These are phyloP conservation scores for Chrysina gloriosa DNA, from an alignment of 2,888 invertebrate species.

Conservation along the genomic window DNA sequence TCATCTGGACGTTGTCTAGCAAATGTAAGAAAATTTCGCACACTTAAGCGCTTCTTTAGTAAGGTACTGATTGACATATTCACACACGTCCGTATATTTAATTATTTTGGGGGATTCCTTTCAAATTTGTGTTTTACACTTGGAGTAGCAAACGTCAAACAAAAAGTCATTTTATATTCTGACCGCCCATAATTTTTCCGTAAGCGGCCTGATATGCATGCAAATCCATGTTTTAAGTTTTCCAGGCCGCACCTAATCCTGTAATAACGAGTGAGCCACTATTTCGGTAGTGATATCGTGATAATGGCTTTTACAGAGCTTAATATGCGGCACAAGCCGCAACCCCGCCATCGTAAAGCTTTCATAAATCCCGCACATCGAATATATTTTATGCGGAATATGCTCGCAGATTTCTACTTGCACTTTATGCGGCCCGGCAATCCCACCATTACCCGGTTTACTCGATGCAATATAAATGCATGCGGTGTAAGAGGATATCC, in stretches of 20 bases:
- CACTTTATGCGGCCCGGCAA: constrained; percentile 18
- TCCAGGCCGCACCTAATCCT: not conserved
- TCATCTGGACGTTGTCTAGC: too few species aligned
- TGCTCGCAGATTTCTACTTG: not conserved
- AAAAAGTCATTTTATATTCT: too few species aligned
- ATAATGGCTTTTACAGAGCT: constrained; percentile 7
- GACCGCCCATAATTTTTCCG: too few species aligned
- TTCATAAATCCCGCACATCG: constrained; percentile 15
- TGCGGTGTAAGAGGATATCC: constrained; percentile 48
- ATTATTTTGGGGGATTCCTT: too few species aligned
- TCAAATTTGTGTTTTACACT: too few species aligned
- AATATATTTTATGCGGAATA: constrained; percentile 14
- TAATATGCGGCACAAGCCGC: not conserved
- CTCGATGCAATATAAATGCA: constrained; percentile 50
- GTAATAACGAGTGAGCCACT: not conserved
- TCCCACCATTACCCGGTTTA: constrained; percentile 19
- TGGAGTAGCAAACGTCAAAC: too few species aligned
- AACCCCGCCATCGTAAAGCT: not conserved
- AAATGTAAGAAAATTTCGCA: too few species aligned
- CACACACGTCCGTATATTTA: too few species aligned
- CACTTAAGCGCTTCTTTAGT: too few species aligned
- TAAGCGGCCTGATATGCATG: not conserved
- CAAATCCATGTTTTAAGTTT: not conserved
- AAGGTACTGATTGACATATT: too few species aligned
- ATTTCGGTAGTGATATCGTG: not conserved